Conservation (phyloP, 1,140 invertebrate species). For the Bactericera cockerelli region DNA sequence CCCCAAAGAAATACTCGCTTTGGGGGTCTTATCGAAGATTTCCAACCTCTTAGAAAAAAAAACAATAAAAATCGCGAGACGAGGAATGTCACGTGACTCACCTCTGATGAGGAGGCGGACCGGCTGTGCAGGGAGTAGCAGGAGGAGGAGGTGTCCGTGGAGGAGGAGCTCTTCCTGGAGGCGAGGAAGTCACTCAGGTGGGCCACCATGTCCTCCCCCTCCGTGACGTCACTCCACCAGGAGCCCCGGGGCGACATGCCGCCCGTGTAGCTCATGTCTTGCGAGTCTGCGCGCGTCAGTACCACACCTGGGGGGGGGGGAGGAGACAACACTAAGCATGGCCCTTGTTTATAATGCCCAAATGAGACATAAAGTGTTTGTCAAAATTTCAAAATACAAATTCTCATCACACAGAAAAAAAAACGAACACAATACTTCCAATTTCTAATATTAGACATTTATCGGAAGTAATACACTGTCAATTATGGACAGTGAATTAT, state of each 20-base stretch:
- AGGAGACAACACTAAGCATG: too few relatives aligned
- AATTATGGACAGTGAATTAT: too few relatives aligned
- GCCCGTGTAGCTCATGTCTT: not conserved
- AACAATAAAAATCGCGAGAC: too few relatives aligned
- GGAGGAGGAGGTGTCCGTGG: constrained; percentile 37
- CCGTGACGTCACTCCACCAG: constrained; percentile 21
- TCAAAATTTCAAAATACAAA: too few relatives aligned
- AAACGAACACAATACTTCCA: too few relatives aligned
- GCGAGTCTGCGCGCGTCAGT: constrained; percentile 13
- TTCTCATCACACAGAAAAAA: too few relatives aligned
- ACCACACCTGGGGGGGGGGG: constrained; percentile 13
- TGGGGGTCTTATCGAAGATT: too few relatives aligned
- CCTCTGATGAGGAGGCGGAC: constrained; percentile 33
- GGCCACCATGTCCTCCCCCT: constrained; percentile 15
- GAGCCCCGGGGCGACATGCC: constrained; percentile 17
- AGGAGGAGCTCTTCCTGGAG: constrained; percentile 42
- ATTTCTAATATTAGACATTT: too few relatives aligned
- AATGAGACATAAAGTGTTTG: too few relatives aligned
- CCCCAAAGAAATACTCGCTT: too few relatives aligned
- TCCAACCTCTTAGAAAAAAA: too few relatives aligned
- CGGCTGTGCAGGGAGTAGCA: constrained; percentile 41
- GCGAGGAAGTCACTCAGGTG: constrained; percentile 14
- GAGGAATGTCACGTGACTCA: not conserved
- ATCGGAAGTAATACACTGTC: too few relatives aligned
- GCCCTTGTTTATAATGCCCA: constrained; percentile 20